Conservation (phyloP, 1,140 invertebrate genomes). For the Penaeus japonicus region DNA sequence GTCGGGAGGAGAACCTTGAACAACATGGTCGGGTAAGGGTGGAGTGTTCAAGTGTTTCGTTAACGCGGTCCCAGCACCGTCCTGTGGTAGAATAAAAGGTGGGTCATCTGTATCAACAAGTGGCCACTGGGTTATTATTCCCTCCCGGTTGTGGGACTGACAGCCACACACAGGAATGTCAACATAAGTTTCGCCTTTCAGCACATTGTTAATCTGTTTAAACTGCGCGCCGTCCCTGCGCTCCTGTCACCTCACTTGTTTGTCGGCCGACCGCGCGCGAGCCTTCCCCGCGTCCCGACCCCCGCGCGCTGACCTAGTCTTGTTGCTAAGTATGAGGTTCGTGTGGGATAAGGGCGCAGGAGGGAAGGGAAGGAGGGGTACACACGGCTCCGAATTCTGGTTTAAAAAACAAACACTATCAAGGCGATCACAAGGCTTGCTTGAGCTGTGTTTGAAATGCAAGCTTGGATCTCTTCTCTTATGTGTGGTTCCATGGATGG, state of each 20-base stretch:
- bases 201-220: conserved; percentile 55
- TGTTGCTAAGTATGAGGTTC: too few species aligned
- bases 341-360: too few species aligned
- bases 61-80: neutral
- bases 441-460: too few species aligned
- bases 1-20: too few species aligned
- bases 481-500: too few species aligned
- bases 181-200: conserved; percentile 53
- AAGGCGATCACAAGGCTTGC: too few species aligned
- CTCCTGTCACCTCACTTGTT: conserved; percentile 47
- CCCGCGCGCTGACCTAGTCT: neutral
- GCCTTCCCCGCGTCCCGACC: neutral
- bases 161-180: conserved; percentile 53
- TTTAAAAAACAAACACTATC: too few species aligned
- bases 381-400: too few species aligned
- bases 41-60: neutral
- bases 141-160: conserved; percentile 48
- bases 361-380: too few species aligned
- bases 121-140: conserved; percentile 50
- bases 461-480: too few species aligned
- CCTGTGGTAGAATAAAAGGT: neutral
- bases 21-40: too few species aligned
- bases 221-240: conserved; percentile 49
- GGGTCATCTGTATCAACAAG: conserved; percentile 55
- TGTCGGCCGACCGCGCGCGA: conserved; percentile 13